These are phyloP conservation scores for Gymnodraco acuticeps DNA, from an alignment of 2,797 vertebrate species.

Conservation along the genomic window DNA sequence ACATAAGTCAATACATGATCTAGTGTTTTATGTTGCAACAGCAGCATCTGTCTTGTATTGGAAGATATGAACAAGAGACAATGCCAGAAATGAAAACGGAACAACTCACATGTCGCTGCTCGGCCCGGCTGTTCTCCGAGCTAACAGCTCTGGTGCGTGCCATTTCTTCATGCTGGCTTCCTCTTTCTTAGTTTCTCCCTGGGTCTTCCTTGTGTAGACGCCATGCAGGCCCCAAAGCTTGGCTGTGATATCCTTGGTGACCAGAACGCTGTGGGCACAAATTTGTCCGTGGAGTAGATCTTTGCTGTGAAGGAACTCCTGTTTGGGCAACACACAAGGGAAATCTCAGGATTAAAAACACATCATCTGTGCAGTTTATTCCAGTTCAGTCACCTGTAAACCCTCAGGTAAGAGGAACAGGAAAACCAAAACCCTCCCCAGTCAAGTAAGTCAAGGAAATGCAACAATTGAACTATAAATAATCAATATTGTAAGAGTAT, in stretches of 20 bases:
- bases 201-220: conserved; percentile 83
- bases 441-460: background rate
- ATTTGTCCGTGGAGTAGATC: conserved; percentile 91
- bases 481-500: too few relatives aligned
- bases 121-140: conserved; percentile 78
- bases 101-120: conserved; percentile 90
- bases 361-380: background rate
- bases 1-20: background rate
- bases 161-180: conserved; percentile 88
- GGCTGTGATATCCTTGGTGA: conserved; percentile 86
- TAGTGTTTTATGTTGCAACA: background rate
- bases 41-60: background rate
- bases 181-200: conserved; percentile 63
- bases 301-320: conserved; percentile 93
- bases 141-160: conserved; percentile 92
- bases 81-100: background rate
- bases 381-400: background rate
- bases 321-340: conserved; percentile 29
- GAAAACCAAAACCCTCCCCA: too few relatives aligned
- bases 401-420: too few relatives aligned
- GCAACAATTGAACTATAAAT: background rate
- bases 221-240: conserved; percentile 91
- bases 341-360: conserved; percentile 2
- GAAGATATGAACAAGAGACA: background rate
- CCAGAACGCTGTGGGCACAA: conserved; percentile 89